Evolutionary conservation across 2,888 invertebrate species (phyloP).

Genomic region (Eudasyphora cyanicolor): DNA sequence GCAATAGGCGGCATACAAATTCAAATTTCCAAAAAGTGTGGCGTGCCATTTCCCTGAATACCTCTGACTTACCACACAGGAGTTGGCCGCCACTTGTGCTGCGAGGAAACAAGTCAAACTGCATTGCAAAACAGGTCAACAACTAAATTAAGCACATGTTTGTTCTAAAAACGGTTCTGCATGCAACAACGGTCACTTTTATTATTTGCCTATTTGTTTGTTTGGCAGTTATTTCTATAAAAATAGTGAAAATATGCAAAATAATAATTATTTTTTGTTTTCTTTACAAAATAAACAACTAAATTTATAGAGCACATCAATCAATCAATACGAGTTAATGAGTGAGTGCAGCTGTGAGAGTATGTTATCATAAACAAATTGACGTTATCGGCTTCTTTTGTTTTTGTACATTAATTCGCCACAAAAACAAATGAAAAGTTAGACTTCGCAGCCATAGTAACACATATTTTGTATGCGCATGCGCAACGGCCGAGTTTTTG

Average conservation of each 20-base stretch:
- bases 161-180: background rate
- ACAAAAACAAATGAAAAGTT: slow-evolving; percentile 26
- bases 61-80: background rate
- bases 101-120: slow-evolving; percentile 19
- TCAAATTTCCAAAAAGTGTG: slow-evolving; percentile 21
- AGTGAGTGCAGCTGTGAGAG: too few relatives aligned
- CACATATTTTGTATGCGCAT: background rate
- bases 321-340: slow-evolving; percentile 54
- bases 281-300: slow-evolving; percentile 10
- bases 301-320: slow-evolving; percentile 56
- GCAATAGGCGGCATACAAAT: background rate
- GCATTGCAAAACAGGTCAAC: slow-evolving; percentile 25
- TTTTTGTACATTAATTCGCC: slow-evolving; percentile 30
- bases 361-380: slow-evolving; percentile 23
- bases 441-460: background rate
- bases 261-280: slow-evolving; percentile 17
- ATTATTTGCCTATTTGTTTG: too few relatives aligned
- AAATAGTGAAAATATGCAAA: slow-evolving; percentile 9
- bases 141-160: background rate
- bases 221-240: too few relatives aligned
- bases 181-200: background rate
- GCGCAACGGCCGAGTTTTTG: background rate
- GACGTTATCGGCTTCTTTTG: slow-evolving; percentile 5
- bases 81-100: background rate
- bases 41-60: slow-evolving; percentile 28